Evolutionary conservation across 2,797 vertebrate species (phyloP), one percentile per base, ranked within the genome.

Genomic region (Thunnus albacares): DNA sequence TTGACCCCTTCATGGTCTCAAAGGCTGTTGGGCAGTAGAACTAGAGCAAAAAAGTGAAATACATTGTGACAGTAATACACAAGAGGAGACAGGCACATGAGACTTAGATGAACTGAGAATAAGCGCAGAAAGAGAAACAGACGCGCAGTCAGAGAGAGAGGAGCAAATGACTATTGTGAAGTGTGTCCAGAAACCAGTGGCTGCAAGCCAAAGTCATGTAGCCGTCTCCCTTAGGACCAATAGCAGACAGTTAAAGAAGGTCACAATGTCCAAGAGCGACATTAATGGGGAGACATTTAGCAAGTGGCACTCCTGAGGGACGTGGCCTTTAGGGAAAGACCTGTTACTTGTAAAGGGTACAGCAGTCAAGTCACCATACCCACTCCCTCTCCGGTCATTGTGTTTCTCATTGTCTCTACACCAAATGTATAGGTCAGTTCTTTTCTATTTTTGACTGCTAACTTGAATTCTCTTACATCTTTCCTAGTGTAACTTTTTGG

Each of bases 271-370:
- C 75, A 73, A 83, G 53, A 82, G 68, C 52, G 72, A 64, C 38
- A n/a, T 57, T 71, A 89, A 83, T 66, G 47, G 73, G 56, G 65
- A 83, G 82, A 77, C 76, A 90, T 92, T 92, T 86, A 77, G 55
- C 52, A 51, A 68, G 74, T 61, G 26, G 45, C n/a, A 20, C 71
- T 80, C 80, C 75, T 75, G 51, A 73, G 81, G 77, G 85, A 87
- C 62, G 7, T 85, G 81, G 65, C 85, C 89, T 91, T 90, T 80
- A 59, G 51, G 22, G 63, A 70, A 62, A 66, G 76, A 78, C 59
- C 75, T 83, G 76, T 81, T 81, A 75, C 60, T 81, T 55, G 38
- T 82, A 79, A 90, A 92, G 80, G 87, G 30, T 82, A 87, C 71
- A 75, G 84, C 79, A 67, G 30, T 76, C 59, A 5, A 18, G 43